A percentile compares a stretch with the other conserved stretches of the same genome.
Conservation (phyloP, 2,113 vertebrate species). For the Leptobrachium ailaonicum region DNA sequence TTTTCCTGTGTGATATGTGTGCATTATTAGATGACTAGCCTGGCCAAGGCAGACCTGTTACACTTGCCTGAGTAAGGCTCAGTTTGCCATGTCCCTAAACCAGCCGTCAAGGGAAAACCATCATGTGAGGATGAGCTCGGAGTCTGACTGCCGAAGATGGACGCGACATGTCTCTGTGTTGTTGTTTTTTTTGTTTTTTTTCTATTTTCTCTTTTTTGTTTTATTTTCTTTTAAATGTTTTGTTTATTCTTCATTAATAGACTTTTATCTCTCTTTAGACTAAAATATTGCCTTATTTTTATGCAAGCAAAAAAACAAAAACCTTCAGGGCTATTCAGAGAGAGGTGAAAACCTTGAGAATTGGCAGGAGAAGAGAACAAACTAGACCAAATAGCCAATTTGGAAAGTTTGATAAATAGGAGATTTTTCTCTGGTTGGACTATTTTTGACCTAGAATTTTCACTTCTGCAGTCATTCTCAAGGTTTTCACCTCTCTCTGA, state of each 20-base stretch:
- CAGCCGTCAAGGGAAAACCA: constrained; percentile 94
- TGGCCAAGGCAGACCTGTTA: constrained; percentile 99
- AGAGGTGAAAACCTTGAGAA: no score
- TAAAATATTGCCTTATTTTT: no score
- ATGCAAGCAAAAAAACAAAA: no score
- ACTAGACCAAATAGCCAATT: no score
- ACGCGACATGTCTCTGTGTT: constrained; percentile 95
- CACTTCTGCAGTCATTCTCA: no score
- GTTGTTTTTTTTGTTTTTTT: constrained; percentile 78
- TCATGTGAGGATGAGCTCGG: constrained; percentile 97
- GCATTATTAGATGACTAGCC: constrained; percentile 99
- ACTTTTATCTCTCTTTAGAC: not conserved
- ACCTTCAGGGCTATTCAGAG: no score
- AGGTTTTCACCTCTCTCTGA: no score
- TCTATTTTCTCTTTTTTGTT: constrained; percentile 72
- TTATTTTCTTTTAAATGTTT: constrained; percentile 77
- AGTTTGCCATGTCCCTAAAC: constrained; percentile 99
- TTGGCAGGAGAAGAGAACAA: no score
- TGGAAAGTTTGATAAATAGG: no score
- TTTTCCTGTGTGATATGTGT: constrained; percentile 99
- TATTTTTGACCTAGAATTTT: no score
- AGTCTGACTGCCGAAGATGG: constrained; percentile 75
- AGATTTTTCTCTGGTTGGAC: no score
- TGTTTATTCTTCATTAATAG: constrained; percentile 54
- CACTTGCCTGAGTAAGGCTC: constrained; percentile 99